Percentiles rank a stretch among this genome's conserved stretches.
These are phyloP conservation scores for Palythoa caribaeorum DNA, from an alignment of 92 coral and sea anemone species.

Conservation along the genomic window DNA sequence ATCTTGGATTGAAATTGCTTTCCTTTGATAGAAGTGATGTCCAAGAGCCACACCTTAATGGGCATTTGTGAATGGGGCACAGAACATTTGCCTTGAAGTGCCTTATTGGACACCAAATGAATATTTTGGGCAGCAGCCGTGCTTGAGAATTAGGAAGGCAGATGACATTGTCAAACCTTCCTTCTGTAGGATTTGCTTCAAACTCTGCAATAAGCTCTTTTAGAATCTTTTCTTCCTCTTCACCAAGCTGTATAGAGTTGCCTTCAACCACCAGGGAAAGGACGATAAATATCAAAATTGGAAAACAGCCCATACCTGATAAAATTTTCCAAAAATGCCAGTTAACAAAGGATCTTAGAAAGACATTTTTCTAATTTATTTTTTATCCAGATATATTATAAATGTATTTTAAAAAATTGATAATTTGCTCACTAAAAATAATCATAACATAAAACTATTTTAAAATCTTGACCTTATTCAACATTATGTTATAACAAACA, in stretches of 20 bases:
- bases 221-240: conserved; percentile 68
- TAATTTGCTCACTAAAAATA: too few species aligned
- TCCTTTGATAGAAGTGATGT: conserved; percentile 58
- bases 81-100: conserved; percentile 56
- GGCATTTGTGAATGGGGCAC: conserved; percentile 76
- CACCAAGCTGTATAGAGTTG: conserved; percentile 64
- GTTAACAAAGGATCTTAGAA: background rate
- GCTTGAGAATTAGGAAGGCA: conserved; percentile 62
- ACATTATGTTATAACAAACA: too few species aligned
- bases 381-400: too few species aligned
- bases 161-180: conserved; percentile 76
- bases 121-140: conserved; percentile 72
- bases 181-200: conserved; percentile 72
- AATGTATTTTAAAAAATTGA: too few species aligned
- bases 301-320: background rate
- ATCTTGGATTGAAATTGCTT: conserved; percentile 77
- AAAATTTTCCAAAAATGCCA: background rate
- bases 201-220: conserved; percentile 67
- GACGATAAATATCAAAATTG: conserved; percentile 16
- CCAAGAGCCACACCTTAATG: conserved; percentile 70
- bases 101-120: conserved; percentile 84
- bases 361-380: too few species aligned
- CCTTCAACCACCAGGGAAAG: conserved; percentile 5
- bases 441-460: too few species aligned
- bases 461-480: too few species aligned